A percentile compares a stretch with the other conserved stretches of the same genome.
phyloP scores from a whole-genome alignment of 2,113 vertebrate species.

The Grammomys surdaster region DNA sequence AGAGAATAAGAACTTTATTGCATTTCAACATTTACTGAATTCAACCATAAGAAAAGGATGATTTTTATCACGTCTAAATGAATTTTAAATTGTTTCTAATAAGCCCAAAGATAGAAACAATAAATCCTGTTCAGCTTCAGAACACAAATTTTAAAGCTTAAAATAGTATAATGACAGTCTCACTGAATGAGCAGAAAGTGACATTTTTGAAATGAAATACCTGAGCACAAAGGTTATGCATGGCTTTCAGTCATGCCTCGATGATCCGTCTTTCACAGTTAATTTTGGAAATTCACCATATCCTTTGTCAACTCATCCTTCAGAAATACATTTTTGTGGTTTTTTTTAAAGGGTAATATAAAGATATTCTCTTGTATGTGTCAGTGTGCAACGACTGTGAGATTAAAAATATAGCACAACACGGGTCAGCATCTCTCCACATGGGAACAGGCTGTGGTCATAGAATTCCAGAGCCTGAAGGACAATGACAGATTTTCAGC shows the following conservation, averaged over 20 bases:
- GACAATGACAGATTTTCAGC: neutral
- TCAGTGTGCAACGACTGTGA: slow-evolving; percentile 48
- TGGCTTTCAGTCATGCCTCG: slow-evolving; percentile 81
- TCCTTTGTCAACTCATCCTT: slow-evolving; percentile 72
- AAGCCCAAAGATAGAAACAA: slow-evolving; percentile 73
- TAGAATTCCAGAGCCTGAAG: neutral
- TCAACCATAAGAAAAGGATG: slow-evolving; percentile 47
- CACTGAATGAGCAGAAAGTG: slow-evolving; percentile 81
- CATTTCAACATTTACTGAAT: slow-evolving; percentile 25
- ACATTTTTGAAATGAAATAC: slow-evolving; percentile 85
- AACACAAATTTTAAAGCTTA: slow-evolving; percentile 75
- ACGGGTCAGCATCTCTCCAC: neutral
- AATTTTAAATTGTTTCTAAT: slow-evolving; percentile 69
- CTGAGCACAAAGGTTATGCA: slow-evolving; percentile 83
- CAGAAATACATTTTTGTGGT: slow-evolving; percentile 52
- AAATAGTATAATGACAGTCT: slow-evolving; percentile 80
- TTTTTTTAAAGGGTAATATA: slow-evolving; percentile 55
- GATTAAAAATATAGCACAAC: neutral
- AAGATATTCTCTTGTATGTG: slow-evolving; percentile 58
- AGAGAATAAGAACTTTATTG: neutral
- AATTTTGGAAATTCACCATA: slow-evolving; percentile 79
- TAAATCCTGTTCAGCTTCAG: slow-evolving; percentile 69
- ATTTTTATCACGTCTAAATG: slow-evolving; percentile 65
- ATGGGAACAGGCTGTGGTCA: neutral
- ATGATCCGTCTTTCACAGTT: slow-evolving; percentile 78